Evolutionary conservation across 1,140 invertebrate species (phyloP).

Genomic region (Drosophila tsacasi): DNA sequence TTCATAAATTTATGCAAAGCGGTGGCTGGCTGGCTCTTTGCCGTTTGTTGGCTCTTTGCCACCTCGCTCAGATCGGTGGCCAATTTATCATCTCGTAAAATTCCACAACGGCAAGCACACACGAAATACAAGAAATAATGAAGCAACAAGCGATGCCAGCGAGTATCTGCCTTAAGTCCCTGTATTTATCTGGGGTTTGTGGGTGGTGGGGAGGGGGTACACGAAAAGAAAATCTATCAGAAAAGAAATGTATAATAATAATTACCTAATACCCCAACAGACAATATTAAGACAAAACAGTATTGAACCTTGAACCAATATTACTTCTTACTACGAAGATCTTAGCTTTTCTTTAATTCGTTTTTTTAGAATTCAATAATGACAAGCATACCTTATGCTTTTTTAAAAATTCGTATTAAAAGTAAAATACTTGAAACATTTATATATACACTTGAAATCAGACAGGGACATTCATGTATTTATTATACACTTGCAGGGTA

Average conservation of each 20-base stretch:
- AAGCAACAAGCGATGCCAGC: slow-evolving; percentile 62
- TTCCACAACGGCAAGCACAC: slow-evolving; percentile 60
- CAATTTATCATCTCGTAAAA: slow-evolving; percentile 81
- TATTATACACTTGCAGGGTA: too few species aligned
- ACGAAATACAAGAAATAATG: slow-evolving; percentile 48
- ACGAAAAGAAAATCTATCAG: slow-evolving; percentile 9
- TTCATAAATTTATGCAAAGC: slow-evolving; percentile 77
- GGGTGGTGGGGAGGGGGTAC: slow-evolving; percentile 16
- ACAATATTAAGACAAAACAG: not conserved
- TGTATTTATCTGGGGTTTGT: slow-evolving; percentile 55
- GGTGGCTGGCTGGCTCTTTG: slow-evolving; percentile 34
- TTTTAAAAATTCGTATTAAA: too few species aligned
- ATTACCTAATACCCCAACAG: not conserved
- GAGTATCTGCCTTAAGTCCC: slow-evolving; percentile 56
- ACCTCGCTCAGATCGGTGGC: slow-evolving; percentile 71
- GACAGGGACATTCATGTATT: too few species aligned
- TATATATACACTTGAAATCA: too few species aligned
- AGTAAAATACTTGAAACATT: too few species aligned
- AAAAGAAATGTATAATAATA: not conserved
- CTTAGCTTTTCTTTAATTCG: not conserved
- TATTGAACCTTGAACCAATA: too few species aligned
- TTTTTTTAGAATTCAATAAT: too few species aligned
- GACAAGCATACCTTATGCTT: too few species aligned
- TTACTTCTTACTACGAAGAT: too few species aligned
- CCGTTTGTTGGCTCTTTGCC: slow-evolving; percentile 71